Evolutionary conservation across 2,888 invertebrate species (phyloP).

Genomic region (Pedicia rivosa): DNA sequence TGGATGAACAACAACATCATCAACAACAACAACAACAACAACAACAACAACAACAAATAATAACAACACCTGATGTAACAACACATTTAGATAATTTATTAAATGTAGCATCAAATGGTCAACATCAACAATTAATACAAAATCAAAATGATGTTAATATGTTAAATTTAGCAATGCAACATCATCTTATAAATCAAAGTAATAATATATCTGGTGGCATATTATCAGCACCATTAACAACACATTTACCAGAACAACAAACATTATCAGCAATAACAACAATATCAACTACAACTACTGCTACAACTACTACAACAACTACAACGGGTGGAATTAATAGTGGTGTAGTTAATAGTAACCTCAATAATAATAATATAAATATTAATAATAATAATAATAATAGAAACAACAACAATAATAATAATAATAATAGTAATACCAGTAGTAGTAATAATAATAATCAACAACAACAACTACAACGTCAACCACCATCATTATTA

Average conservation of each 20-base stretch:
- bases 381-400: constrained; percentile 4
- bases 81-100: neutral
- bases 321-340: neutral
- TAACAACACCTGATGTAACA: neutral
- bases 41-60: too few species aligned
- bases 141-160: too few species aligned
- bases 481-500: constrained; percentile 7
- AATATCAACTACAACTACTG: neutral
- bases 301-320: neutral
- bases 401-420: constrained; percentile 2
- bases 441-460: too few species aligned
- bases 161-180: too few species aligned
- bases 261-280: neutral
- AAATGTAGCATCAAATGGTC: neutral
- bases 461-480: constrained; percentile 3
- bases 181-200: too few species aligned
- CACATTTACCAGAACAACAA: neutral
- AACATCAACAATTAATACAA: too few species aligned
- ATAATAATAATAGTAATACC: constrained; percentile 3
- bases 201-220: too few species aligned
- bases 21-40: neutral
- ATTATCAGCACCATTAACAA: too few species aligned
- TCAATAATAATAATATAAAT: constrained; percentile 3
- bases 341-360: neutral
- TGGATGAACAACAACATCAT: neutral